Evolutionary conservation across 2,113 vertebrate species (phyloP).

Genomic region (Xiphias gladius): DNA sequence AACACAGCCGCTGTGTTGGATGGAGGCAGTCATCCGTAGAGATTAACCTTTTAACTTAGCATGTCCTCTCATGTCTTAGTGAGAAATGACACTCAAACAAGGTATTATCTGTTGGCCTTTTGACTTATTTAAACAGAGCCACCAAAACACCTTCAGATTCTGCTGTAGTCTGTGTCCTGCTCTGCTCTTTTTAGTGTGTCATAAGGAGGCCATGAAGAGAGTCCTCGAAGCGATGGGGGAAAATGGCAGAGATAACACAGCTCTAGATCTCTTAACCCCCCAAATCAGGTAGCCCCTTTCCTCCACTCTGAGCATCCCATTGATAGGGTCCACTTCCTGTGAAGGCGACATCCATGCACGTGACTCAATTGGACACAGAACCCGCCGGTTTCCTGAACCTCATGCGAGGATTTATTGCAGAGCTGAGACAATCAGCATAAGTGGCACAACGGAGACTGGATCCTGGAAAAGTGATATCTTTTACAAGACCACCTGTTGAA

Average conservation of each 20-base stretch:
- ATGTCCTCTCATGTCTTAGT: conserved; percentile 34
- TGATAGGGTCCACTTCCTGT: conserved; percentile 25
- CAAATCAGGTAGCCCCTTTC: background rate
- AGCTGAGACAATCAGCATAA: conserved; percentile 70
- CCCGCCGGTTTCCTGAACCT: conserved; percentile 51
- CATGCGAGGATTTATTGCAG: conserved; percentile 56
- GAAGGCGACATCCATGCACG: conserved; percentile 30
- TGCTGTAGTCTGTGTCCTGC: background rate
- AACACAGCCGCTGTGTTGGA: conserved; percentile 57
- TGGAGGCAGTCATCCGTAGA: conserved; percentile 35
- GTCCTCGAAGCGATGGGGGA: background rate
- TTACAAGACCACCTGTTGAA: conserved; percentile 73
- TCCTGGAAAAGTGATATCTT: conserved; percentile 64
- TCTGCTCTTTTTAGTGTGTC: background rate
- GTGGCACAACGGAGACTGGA: conserved; percentile 43
- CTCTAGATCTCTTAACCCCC: background rate
- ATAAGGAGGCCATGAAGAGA: background rate
- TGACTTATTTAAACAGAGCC: conserved; percentile 11
- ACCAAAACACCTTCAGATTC: background rate
- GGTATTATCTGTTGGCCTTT: conserved; percentile 15
- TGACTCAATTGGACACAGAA: conserved; percentile 64
- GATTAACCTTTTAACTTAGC: conserved; percentile 59
- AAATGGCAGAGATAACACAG: background rate
- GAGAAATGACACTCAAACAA: conserved; percentile 23
- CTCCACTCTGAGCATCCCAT: background rate